Percentiles rank a stretch among this genome's conserved stretches.
These are phyloP conservation scores for Lithobates sylvaticus DNA, from an alignment of 2,797 vertebrate species.

Conservation along the genomic window DNA sequence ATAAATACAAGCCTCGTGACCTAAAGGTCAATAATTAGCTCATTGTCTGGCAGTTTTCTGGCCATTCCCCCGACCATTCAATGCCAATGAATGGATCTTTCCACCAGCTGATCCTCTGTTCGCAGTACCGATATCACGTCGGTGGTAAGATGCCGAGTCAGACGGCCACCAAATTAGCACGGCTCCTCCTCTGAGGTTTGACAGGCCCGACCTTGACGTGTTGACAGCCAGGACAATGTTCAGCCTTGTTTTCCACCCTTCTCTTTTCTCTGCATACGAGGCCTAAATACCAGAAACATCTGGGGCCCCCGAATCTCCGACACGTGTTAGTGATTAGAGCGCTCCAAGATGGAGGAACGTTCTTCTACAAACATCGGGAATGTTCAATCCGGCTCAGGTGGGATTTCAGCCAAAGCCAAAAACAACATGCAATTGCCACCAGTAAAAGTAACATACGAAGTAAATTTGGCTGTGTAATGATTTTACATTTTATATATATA, in stretches of 20 bases:
- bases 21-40: background rate
- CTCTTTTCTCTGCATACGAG: constrained; percentile 25
- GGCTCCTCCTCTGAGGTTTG: constrained; percentile 28
- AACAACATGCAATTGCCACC: constrained; percentile 11
- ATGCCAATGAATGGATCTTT: constrained; percentile 16
- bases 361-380: constrained; percentile 23
- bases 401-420: constrained; percentile 40
- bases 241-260: constrained; percentile 47
- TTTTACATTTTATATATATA: background rate
- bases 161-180: constrained; percentile 34
- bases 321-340: constrained; percentile 56
- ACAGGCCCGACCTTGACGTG: constrained; percentile 46
- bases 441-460: background rate
- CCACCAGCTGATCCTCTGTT: constrained; percentile 11
- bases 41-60: constrained; percentile 17
- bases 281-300: constrained; percentile 49
- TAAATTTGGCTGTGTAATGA: background rate
- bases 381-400: constrained; percentile 45
- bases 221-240: constrained; percentile 58
- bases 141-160: background rate
- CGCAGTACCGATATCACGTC: background rate
- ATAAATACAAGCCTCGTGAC: background rate
- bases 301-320: constrained; percentile 37
- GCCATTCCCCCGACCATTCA: background rate
- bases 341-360: constrained; percentile 36